Conservation (phyloP, 2,888 invertebrate species). For the Ormyrus pomaceus region DNA sequence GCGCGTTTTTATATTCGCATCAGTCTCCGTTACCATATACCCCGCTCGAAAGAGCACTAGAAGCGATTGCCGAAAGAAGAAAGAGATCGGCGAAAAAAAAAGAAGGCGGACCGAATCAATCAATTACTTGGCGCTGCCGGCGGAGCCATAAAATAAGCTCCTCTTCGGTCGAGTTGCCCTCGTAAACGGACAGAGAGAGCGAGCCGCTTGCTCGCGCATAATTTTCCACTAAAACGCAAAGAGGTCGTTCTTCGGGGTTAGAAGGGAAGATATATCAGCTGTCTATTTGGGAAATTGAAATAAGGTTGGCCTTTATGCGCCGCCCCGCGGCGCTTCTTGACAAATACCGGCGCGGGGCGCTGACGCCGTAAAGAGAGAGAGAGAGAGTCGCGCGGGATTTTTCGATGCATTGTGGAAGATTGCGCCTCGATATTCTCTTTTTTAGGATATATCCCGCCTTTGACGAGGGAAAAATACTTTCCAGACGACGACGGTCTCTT, state of each 20-base stretch:
- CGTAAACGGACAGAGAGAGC: slow-evolving; percentile 68
- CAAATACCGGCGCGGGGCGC: slow-evolving; percentile 30
- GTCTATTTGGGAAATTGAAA: slow-evolving; percentile 61
- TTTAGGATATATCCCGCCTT: background rate
- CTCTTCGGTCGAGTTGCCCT: slow-evolving; percentile 56
- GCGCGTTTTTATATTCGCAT: no score
- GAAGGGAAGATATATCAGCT: slow-evolving; percentile 54
- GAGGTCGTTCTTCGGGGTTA: slow-evolving; percentile 65
- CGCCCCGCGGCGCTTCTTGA: slow-evolving; percentile 31
- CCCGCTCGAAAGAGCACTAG: no score
- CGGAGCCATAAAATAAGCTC: slow-evolving; percentile 25
- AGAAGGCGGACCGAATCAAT: no score
- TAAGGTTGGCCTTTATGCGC: slow-evolving; percentile 56
- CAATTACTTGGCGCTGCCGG: no score
- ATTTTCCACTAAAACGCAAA: slow-evolving; percentile 72
- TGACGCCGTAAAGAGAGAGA: background rate
- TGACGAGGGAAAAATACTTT: no score
- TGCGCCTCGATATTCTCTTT: background rate
- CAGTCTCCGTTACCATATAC: no score
- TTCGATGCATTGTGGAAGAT: slow-evolving; percentile 20
- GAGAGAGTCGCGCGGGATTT: slow-evolving; percentile 7
- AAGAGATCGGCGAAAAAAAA: no score
- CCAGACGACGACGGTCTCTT: no score
- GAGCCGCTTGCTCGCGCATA: slow-evolving; percentile 65
- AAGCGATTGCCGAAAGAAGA: no score